Conservation (phyloP, 2,797 vertebrate species). For the Chloroceryle amazona region DNA sequence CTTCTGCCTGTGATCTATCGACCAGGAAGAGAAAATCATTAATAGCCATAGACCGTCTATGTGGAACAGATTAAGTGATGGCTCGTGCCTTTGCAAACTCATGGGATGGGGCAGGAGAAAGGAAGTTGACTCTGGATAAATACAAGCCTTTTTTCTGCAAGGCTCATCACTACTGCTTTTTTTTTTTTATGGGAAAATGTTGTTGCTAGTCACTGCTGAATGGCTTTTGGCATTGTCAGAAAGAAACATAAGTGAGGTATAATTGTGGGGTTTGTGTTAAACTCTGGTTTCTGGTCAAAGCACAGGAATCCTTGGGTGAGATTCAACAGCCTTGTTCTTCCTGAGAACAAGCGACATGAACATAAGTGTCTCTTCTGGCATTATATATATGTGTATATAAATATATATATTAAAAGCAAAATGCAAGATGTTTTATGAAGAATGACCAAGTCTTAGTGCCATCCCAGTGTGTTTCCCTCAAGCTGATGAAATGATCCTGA, state of each 20-base stretch:
- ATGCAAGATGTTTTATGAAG: neutral
- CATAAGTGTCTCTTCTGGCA: neutral
- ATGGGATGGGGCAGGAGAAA: neutral
- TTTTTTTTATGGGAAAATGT: neutral
- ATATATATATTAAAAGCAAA: neutral
- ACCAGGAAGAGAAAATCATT: neutral
- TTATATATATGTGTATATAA: neutral
- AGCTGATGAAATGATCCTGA: neutral
- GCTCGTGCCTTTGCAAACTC: neutral
- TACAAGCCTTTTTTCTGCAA: neutral
- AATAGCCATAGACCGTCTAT: neutral
- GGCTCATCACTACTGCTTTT: neutral
- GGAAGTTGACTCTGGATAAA: neutral
- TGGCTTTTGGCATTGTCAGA: neutral
- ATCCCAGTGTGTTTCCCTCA: neutral
- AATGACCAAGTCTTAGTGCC: neutral
- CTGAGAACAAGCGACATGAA: neutral
- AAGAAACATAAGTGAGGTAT: neutral
- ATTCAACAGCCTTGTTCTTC: rapidly evolving
- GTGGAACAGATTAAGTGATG: neutral
- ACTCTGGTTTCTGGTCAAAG: neutral
- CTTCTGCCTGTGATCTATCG: neutral
- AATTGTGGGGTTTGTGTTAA: neutral
- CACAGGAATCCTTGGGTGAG: neutral
- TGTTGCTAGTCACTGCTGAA: neutral